Percentiles rank a stretch among this genome's conserved stretches.
phyloP scores from a whole-genome alignment of 2,797 vertebrate genomes.

The Rhinogobio ventralis region DNA sequence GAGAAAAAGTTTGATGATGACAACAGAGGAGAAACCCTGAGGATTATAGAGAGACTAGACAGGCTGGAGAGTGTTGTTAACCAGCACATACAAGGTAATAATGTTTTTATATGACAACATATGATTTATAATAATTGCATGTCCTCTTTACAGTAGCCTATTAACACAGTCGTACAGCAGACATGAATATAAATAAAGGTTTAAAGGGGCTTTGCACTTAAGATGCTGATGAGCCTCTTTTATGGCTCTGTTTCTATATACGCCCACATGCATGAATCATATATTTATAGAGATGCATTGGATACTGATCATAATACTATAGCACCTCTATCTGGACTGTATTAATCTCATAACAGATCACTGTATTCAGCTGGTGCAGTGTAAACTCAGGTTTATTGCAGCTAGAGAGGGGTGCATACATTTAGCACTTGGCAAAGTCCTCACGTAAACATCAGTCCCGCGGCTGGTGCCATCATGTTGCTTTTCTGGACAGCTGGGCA shows the following conservation, averaged over 20 bases:
- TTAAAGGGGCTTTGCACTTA: slow-evolving; percentile 7
- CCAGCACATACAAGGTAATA: slow-evolving; percentile 97
- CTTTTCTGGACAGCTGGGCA: slow-evolving; percentile 62
- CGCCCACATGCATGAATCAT: neutral
- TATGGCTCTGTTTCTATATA: neutral
- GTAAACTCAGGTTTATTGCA: slow-evolving; percentile 35
- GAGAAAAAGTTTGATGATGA: slow-evolving; percentile 93
- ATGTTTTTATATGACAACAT: neutral
- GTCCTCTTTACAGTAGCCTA: neutral
- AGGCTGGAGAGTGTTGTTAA: slow-evolving; percentile 96
- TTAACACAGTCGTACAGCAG: neutral
- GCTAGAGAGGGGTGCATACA: slow-evolving; percentile 53
- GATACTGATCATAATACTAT: neutral
- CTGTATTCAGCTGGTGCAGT: slow-evolving; percentile 20
- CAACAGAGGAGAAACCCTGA: slow-evolving; percentile 90
- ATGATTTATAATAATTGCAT: neutral
- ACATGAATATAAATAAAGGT: neutral
- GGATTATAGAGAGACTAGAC: slow-evolving; percentile 94
- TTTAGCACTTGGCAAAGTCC: slow-evolving; percentile 67
- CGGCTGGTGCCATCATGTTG: slow-evolving; percentile 67
- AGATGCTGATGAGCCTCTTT: neutral
- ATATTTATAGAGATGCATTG: neutral
- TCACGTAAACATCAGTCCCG: slow-evolving; percentile 54
- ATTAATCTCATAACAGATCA: slow-evolving; percentile 4
- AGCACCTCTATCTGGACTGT: slow-evolving; percentile 7